Evolutionary conservation across 2,797 vertebrate species (phyloP), one percentile per base, ranked within the genome.

Genomic region (Tokudaia muenninki): DNA sequence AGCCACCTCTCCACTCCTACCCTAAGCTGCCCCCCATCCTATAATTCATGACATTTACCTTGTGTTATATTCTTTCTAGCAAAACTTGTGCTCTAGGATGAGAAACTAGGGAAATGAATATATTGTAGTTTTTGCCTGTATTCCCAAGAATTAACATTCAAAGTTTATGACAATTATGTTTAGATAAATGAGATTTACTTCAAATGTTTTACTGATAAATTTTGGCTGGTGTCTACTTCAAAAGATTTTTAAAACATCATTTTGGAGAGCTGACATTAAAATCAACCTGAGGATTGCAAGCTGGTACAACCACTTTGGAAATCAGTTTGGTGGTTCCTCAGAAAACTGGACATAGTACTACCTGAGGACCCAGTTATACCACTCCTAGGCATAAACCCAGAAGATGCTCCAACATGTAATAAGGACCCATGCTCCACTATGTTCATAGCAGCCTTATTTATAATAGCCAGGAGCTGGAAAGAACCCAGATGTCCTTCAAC

Each of bases 161-260:
- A 80, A 75, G 3, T 65, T 80, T 84, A 80, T 92, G 72, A 95
- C 19, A 31, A 79, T 55, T 92, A 55, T 87, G 44, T 72, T 77
- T 90, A 50, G n/a, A 93, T 79, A 94, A 87, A 75, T 74, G 88
- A 91, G 21, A 87, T 70, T 94, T 79, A 94, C 29, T 94, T 92
- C 61, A 78, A 92, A 88, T 4, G 97, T 89, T 94, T 95, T 86
- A 86, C 88, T 87, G 96, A 82, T 88, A 92, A 80, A 91, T 81
- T 82, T 80, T 92, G 50, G 57, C 4, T 94, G 90, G 52, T 84
- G 14, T 77, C 44, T 59, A 92, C 50, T 88, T 92, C 16, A 88
- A 92, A 94, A 91, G 52, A 63, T 89, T 94, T 94, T 92, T 52
- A 95, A 1, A 78, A 21, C 26, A 57, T 93, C 61, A 93, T 93